A percentile compares a stretch with the other conserved stretches of the same genome.
phyloP scores from a whole-genome alignment of 1,140 invertebrate species.

The Tetramorium alpestre region DNA sequence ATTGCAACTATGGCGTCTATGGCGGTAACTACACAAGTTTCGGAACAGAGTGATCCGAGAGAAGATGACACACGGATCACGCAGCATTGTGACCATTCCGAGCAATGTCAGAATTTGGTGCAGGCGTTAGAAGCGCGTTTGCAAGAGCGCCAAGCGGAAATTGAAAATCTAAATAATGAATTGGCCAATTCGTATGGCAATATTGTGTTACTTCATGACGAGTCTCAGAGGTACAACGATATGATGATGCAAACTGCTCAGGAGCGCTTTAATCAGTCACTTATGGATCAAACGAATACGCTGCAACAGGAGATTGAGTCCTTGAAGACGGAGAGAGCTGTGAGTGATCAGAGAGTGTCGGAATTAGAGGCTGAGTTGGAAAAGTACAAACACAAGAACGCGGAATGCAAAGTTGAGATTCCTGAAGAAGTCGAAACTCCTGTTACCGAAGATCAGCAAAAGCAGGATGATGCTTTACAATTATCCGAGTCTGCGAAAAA shows the following conservation, averaged over 20 bases:
- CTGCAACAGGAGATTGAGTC: conserved; percentile 68
- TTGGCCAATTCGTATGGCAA: conserved; percentile 87
- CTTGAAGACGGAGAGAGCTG: conserved; percentile 49
- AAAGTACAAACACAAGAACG: conserved; percentile 79
- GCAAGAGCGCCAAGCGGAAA: conserved; percentile 90
- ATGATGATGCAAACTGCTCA: conserved; percentile 67
- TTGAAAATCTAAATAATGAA: conserved; percentile 90
- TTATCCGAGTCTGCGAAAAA: conserved; percentile 78
- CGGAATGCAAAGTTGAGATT: conserved; percentile 73
- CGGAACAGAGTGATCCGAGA: conserved; percentile 46
- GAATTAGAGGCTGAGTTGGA: conserved; percentile 79
- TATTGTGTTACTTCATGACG: conserved; percentile 79
- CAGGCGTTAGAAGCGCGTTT: conserved; percentile 87
- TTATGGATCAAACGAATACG: conserved; percentile 52
- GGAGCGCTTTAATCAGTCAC: conserved; percentile 49
- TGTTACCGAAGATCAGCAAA: conserved; percentile 19
- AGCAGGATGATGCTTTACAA: conserved; percentile 63
- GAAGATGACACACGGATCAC: conserved; percentile 25
- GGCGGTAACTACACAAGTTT: conserved; percentile 53
- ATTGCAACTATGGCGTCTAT: conserved; percentile 59
- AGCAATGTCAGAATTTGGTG: conserved; percentile 76
- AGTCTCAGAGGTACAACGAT: conserved; percentile 75
- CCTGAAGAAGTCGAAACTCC: neutral
- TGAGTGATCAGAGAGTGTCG: conserved; percentile 57
- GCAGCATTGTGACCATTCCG: conserved; percentile 76